phyloP scores from a whole-genome alignment of 2,888 invertebrate genomes.

The Ophion ventricosus region DNA sequence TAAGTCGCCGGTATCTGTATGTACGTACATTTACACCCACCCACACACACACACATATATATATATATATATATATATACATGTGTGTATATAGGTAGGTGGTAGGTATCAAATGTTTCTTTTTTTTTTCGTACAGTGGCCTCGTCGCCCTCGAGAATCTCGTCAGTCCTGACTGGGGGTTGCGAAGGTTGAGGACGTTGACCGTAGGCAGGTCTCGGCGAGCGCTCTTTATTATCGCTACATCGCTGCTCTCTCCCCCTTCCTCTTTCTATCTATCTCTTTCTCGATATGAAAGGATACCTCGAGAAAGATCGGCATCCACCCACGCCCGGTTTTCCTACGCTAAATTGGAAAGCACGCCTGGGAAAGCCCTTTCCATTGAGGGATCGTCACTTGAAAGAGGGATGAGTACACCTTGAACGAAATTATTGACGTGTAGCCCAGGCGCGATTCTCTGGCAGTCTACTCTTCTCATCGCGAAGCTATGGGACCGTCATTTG shows the following conservation, averaged over 20 bases:
- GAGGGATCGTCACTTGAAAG: background rate
- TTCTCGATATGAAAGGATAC: slow-evolving; percentile 5
- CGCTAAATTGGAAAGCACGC: slow-evolving; percentile 7
- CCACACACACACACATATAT: too few species aligned
- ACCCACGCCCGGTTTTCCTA: background rate
- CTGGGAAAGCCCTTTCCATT: slow-evolving; percentile 10
- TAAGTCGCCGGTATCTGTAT: slow-evolving; percentile 31
- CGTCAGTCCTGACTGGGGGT: slow-evolving; percentile 44
- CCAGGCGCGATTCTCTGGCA: background rate
- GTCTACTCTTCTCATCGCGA: background rate
- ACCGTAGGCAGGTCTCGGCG: slow-evolving; percentile 26
- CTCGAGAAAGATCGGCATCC: slow-evolving; percentile 18
- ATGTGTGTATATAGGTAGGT: background rate
- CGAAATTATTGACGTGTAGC: background rate
- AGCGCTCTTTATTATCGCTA: slow-evolving; percentile 22
- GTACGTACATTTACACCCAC: background rate
- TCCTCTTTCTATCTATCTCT: background rate
- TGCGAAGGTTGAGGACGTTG: slow-evolving; percentile 60
- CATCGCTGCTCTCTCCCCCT: background rate
- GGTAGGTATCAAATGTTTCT: slow-evolving; percentile 14
- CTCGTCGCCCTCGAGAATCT: slow-evolving; percentile 41
- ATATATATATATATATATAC: too few species aligned
- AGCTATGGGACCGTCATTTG: background rate
- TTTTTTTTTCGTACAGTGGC: slow-evolving; percentile 47
- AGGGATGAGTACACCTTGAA: background rate